These are phyloP conservation scores for Terebella lapidaria DNA, from an alignment of 2,888 invertebrate genomes.

Conservation along the genomic window DNA sequence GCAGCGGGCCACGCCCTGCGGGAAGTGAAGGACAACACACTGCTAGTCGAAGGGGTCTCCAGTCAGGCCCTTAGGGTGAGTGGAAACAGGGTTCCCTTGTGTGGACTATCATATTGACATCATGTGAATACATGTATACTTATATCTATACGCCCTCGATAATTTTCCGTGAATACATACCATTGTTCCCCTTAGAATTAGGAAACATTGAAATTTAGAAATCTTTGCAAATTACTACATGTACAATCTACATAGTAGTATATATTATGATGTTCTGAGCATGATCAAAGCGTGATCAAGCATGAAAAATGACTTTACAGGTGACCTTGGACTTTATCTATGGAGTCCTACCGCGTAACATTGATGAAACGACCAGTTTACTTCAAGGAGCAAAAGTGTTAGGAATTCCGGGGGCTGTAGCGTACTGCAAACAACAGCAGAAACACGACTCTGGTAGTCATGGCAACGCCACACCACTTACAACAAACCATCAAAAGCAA, in stretches of 20 bases:
- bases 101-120: too few species aligned
- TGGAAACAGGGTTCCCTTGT: too few species aligned
- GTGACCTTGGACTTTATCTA: slow-evolving; percentile 25
- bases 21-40: background rate
- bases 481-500: too few species aligned
- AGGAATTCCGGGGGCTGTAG: slow-evolving; percentile 16
- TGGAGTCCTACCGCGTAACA: slow-evolving; percentile 15
- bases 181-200: too few species aligned
- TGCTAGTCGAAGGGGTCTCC: slow-evolving; percentile 3
- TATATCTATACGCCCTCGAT: background rate
- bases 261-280: too few species aligned
- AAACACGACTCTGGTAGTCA: background rate
- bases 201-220: too few species aligned
- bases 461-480: too few species aligned
- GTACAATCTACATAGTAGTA: too few species aligned
- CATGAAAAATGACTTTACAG: too few species aligned
- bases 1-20: background rate
- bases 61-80: background rate
- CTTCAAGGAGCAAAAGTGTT: slow-evolving; percentile 17
- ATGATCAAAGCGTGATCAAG: too few species aligned
- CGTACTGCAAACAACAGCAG: slow-evolving; percentile 14
- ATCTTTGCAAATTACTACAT: too few species aligned
- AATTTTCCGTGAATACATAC: too few species aligned
- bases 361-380: slow-evolving; percentile 12
- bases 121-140: background rate